Base-by-base conservation (phyloP, 2,797 vertebrate species). In the Anguilla marmorata region DNA sequence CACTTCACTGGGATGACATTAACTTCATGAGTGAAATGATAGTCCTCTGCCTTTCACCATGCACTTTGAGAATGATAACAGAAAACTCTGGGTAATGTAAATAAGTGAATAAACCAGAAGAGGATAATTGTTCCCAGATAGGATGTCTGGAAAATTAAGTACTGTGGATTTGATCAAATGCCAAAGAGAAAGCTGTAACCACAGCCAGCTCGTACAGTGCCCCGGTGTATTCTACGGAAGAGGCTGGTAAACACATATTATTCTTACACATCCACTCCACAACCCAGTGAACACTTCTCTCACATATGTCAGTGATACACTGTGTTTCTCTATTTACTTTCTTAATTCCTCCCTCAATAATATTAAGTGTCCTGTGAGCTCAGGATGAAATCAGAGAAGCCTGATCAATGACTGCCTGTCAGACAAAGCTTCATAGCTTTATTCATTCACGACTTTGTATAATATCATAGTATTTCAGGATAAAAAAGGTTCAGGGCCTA, bases 61-160 rank as follows among this genome's bases (percentile, higher is more conserved):
- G 24, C 56, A 84, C 60, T 86, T 85, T 50, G 69, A 37, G 16
- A 90, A 66, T 83, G 88, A 3, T 80, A 88, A 85, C 72, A 79
- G 66, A 85, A 90, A 91, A 90, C 69, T 89, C 84, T 8, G 83
- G 84, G 86, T 88, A 90, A 93, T 91, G 86, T 92, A 89, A 92
- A 93, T 90, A 89, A 76, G 58, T 86, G 87, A 86, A 63, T 87
- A 91, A 89, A 91, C 91, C 86, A 87, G 85, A 89, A 85, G 86
- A 90, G 88, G 45, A 89, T 89, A 93, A 94, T 88, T 88, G 90
- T 90, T 92, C 93, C 92, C 93, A 95, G 92, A 94, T 90, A 85
- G 91, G 88, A 90, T 24, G 86, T 92, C 92, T 93, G 91, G 90
- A 88, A 87, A 87, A 87, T 60, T 69, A 82, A 83, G 85, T 85